phyloP scores from a whole-genome alignment of 2,113 vertebrate species.

The Eclectus roratus region DNA sequence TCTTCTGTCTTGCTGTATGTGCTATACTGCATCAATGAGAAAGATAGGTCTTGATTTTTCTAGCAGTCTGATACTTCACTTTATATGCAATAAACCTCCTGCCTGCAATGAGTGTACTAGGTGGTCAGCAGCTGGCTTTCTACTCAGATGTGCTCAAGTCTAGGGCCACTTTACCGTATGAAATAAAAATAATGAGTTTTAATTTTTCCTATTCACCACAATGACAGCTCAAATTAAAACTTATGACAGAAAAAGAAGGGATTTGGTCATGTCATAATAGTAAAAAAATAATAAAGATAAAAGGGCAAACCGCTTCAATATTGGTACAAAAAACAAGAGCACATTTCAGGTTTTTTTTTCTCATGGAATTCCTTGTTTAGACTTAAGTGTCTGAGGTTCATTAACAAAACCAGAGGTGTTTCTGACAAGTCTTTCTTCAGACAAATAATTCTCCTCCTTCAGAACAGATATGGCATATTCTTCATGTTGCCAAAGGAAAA shows the following conservation, averaged over 20 bases:
- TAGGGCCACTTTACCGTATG: not conserved
- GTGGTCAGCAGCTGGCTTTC: not conserved
- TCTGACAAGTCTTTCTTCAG: not conserved
- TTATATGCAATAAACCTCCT: not conserved
- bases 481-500: not conserved
- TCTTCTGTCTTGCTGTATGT: not conserved
- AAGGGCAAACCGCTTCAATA: not conserved
- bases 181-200: not conserved
- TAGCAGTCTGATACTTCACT: not conserved
- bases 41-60: not conserved
- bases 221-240: not conserved
- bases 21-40: not conserved
- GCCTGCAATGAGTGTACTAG: not conserved
- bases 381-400: not conserved
- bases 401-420: not conserved
- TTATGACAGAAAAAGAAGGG: not conserved
- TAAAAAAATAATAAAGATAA: not conserved
- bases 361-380: not conserved
- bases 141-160: not conserved
- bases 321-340: not conserved
- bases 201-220: not conserved
- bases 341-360: not conserved
- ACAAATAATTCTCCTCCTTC: not conserved
- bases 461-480: not conserved
- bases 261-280: not conserved